Conservation (phyloP, 2,113 vertebrate species). For the Elgaria multicarinata region DNA sequence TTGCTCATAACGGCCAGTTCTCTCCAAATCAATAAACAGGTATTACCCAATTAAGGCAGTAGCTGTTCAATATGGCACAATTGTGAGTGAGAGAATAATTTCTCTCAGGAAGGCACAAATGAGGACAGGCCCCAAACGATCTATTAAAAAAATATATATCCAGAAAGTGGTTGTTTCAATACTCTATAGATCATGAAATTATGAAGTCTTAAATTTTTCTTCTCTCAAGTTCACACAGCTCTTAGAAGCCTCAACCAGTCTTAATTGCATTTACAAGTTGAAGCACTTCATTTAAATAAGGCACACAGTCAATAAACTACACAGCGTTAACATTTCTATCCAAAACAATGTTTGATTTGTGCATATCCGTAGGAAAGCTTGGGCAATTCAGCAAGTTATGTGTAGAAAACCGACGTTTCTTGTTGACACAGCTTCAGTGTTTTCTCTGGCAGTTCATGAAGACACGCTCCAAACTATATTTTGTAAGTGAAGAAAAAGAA, state of each 20-base stretch:
- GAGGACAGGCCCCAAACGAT: neutral
- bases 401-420: conserved; percentile 57
- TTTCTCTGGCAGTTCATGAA: conserved; percentile 55
- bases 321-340: conserved; percentile 58
- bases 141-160: neutral
- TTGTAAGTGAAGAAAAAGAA: neutral
- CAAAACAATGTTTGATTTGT: conserved; percentile 63
- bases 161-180: neutral
- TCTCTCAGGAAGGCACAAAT: conserved; percentile 49
- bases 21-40: neutral
- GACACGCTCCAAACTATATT: conserved; percentile 52
- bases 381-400: conserved; percentile 66
- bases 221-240: neutral
- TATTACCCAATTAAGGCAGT: conserved; percentile 43
- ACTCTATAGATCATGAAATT: neutral
- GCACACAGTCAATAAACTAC: conserved; percentile 60
- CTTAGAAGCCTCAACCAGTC: neutral
- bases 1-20: neutral
- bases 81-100: conserved; percentile 14
- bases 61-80: conserved; percentile 8
- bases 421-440: conserved; percentile 14
- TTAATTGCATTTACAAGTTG: conserved; percentile 46
- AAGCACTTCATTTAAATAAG: conserved; percentile 64
- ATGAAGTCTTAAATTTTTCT: neutral
- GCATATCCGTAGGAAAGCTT: conserved; percentile 56